A percentile compares a stretch with the other conserved stretches of the same genome.
These are phyloP conservation scores for Parambassis ranga DNA, from an alignment of 2,797 vertebrate species.

Conservation along the genomic window DNA sequence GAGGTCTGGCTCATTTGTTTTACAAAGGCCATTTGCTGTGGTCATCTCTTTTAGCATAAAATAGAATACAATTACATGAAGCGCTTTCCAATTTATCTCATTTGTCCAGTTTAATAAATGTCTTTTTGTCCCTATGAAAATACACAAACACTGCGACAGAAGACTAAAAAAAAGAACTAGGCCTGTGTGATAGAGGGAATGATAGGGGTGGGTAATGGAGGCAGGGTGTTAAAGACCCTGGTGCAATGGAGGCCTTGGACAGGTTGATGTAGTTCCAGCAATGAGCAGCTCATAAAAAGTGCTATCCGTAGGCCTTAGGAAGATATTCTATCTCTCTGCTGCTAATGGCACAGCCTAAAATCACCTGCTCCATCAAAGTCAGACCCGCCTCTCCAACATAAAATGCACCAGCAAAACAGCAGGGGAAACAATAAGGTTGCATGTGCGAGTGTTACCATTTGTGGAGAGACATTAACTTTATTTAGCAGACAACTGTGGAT, in stretches of 20 bases:
- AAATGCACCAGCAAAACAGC: slow-evolving; percentile 67
- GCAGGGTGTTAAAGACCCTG: slow-evolving; percentile 67
- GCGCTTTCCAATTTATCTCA: slow-evolving; percentile 55
- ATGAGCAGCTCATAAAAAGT: slow-evolving; percentile 86
- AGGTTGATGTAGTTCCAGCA: slow-evolving; percentile 85
- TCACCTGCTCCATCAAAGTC: slow-evolving; percentile 85
- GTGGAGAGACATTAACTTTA: slow-evolving; percentile 53
- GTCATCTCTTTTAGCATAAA: slow-evolving; percentile 57
- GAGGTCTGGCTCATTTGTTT: slow-evolving; percentile 50
- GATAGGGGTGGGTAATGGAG: slow-evolving; percentile 69
- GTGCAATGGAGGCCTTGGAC: slow-evolving; percentile 72
- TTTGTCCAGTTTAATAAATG: slow-evolving; percentile 61
- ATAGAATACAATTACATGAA: slow-evolving; percentile 64
- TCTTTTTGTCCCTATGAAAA: slow-evolving; percentile 39
- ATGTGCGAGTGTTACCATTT: slow-evolving; percentile 31
- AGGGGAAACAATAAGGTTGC: slow-evolving; percentile 56
- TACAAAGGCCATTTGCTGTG: slow-evolving; percentile 46
- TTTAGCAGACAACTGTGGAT: slow-evolving; percentile 55
- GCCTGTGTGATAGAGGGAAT: slow-evolving; percentile 55
- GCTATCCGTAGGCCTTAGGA: slow-evolving; percentile 82
- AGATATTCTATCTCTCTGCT: slow-evolving; percentile 82
- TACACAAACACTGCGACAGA: slow-evolving; percentile 37
- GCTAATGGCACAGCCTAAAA: slow-evolving; percentile 81
- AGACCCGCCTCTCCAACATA: slow-evolving; percentile 73
- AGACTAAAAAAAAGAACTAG: slow-evolving; percentile 4